phyloP scores from a whole-genome alignment of 2,888 invertebrate species.

The Dorcus hopei region DNA sequence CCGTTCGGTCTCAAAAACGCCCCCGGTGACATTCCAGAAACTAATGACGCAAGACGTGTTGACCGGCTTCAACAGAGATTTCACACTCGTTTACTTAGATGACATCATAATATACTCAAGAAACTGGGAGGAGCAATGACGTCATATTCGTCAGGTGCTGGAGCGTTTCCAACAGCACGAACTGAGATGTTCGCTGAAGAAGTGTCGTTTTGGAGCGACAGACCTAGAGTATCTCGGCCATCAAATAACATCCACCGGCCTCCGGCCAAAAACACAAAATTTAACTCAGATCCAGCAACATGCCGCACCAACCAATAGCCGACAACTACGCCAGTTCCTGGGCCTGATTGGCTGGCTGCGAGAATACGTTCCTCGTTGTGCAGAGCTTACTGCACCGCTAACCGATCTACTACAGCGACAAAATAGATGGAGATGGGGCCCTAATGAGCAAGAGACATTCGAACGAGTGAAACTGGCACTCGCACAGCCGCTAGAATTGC shows the following conservation, averaged over 20 bases:
- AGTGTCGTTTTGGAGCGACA: constrained; percentile 7
- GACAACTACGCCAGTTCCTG: background rate
- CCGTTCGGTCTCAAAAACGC: constrained; percentile 33
- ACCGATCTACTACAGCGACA: constrained; percentile 10
- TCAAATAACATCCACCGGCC: background rate
- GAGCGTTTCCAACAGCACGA: constrained; percentile 21
- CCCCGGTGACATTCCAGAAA: constrained; percentile 17
- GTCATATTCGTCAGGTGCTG: constrained; percentile 19
- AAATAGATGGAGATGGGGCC: background rate
- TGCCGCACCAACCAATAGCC: background rate
- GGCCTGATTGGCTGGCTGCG: constrained; percentile 26
- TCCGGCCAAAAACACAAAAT: background rate
- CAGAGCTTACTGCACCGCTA: constrained; percentile 27
- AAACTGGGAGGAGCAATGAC: constrained; percentile 19
- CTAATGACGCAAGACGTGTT: constrained; percentile 4
- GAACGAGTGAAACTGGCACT: background rate
- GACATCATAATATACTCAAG: constrained; percentile 29
- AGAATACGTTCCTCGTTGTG: constrained; percentile 4
- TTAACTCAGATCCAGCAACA: background rate
- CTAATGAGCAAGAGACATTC: background rate
- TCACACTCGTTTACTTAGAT: constrained; percentile 31
- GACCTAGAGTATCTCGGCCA: background rate
- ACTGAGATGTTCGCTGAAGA: background rate
- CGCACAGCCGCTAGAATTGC: no score
- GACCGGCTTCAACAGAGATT: constrained; percentile 18